Evolutionary conservation across 2,797 vertebrate species (phyloP), one percentile per base, ranked within the genome.

Genomic region (Fratercula arctica): DNA sequence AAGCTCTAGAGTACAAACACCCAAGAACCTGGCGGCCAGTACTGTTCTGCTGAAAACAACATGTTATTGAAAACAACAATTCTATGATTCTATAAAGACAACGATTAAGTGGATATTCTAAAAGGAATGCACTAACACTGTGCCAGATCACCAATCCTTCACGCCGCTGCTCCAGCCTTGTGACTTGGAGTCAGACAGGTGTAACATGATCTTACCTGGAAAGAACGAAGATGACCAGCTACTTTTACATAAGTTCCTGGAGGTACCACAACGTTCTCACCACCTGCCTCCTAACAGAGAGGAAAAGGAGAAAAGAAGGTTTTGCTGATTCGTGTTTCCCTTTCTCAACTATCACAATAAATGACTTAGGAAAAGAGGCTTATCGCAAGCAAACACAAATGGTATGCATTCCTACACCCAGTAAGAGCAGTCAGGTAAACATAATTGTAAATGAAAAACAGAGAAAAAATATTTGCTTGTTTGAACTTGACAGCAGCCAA

Each of bases 221-320:
- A 99, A 11, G 99, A 99, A 8, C 99, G 98, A 68, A 99, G 98
- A 87, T 99, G 99, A 28, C 99, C 99, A 25, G 99, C 99, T 12
- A 99, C 98, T 97, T 99, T 99, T 70, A 99, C 98, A 0, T 99
- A 99, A 0, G 99, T 99, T 88, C 99, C 98, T 31, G 99, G 99
- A 93, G 99, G 99, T 35, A 99, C 98, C 50, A 99, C 99, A 4
- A 98, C 98, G 74, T 98, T 99, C 96, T 99, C 99, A 43, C 98
- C 95, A 70, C 98, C 97, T 33, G 98, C 97, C 68, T 99, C 99
- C 99, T 99, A 56, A 35, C 26, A 69, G 67, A 37, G 45, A 68
- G 19, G 25, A 23, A 46, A 16, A 19, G 60, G 35, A 48, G 8
- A 82, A 48, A 68, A 8, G 11, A 41, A 67, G 25, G 48, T 16